A percentile compares a stretch with the other conserved stretches of the same genome.
Conservation (phyloP, 2,888 invertebrate genomes). For the Chrysolina americana region DNA sequence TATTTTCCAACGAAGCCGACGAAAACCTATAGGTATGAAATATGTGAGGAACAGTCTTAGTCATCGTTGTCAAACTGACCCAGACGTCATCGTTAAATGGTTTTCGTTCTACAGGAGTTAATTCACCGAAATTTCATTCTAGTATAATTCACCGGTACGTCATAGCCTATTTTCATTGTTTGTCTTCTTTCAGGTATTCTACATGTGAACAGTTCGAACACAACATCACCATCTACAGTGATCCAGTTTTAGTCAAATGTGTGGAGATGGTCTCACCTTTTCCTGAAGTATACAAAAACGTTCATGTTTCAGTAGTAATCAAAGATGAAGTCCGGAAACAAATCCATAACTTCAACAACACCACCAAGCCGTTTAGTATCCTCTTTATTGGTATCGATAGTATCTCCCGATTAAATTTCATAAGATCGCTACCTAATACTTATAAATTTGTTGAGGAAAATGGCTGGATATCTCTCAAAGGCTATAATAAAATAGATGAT, state of each 20-base stretch:
- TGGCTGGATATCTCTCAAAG: slow-evolving; percentile 61
- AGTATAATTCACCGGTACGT: too few relatives aligned
- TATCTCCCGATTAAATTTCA: slow-evolving; percentile 84
- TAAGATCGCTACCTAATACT: slow-evolving; percentile 84
- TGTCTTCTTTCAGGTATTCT: slow-evolving; percentile 65
- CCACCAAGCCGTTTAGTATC: slow-evolving; percentile 73
- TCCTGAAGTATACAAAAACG: slow-evolving; percentile 70
- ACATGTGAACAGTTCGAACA: slow-evolving; percentile 70
- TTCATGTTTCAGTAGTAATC: slow-evolving; percentile 70
- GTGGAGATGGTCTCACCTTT: slow-evolving; percentile 53
- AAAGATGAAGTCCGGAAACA: slow-evolving; percentile 57
- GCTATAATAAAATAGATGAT: slow-evolving; percentile 80
- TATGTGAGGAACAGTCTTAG: too few relatives aligned
- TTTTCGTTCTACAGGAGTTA: too few relatives aligned
- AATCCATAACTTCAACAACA: slow-evolving; percentile 53
- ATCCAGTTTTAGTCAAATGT: slow-evolving; percentile 73
- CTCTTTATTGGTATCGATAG: slow-evolving; percentile 89
- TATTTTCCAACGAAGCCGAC: too few relatives aligned
- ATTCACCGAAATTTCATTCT: too few relatives aligned
- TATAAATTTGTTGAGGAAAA: slow-evolving; percentile 75
- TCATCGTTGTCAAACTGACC: too few relatives aligned
- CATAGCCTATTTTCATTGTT: too few relatives aligned
- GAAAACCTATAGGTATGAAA: too few relatives aligned
- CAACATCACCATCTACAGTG: slow-evolving; percentile 66
- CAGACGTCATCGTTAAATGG: too few relatives aligned